A percentile compares a stretch with the other conserved stretches of the same genome.
These are phyloP conservation scores for Megaceryle torquata DNA, from an alignment of 2,113 vertebrate species.

Conservation along the genomic window DNA sequence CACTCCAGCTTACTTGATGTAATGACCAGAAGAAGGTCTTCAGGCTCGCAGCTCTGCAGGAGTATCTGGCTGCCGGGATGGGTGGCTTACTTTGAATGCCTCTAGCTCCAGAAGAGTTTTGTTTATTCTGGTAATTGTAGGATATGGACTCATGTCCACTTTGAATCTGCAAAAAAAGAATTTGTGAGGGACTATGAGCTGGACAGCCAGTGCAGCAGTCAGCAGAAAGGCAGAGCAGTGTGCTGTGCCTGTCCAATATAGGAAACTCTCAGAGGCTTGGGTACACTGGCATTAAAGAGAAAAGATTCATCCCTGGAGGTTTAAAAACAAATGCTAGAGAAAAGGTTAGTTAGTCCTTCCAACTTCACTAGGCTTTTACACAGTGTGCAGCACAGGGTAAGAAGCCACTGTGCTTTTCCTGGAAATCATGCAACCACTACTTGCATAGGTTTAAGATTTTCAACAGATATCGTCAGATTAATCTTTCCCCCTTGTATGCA, in stretches of 20 bases:
- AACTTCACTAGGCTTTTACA: background rate
- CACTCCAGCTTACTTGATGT: background rate
- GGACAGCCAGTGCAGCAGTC: background rate
- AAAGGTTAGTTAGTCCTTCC: background rate
- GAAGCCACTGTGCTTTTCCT: background rate
- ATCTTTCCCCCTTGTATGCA: background rate
- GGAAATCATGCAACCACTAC: background rate
- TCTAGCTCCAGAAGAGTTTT: conserved; percentile 83
- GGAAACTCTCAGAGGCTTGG: background rate
- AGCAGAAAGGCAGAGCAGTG: background rate
- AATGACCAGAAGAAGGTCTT: background rate
- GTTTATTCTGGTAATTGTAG: conserved; percentile 86
- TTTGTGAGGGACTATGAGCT: background rate
- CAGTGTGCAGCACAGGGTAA: background rate
- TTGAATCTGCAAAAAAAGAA: conserved; percentile 80
- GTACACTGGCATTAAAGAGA: background rate
- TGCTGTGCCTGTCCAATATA: background rate
- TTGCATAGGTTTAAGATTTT: background rate
- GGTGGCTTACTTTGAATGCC: conserved; percentile 88
- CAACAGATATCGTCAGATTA: background rate
- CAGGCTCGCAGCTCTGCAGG: conserved; percentile 81
- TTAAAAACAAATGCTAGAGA: background rate
- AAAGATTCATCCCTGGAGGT: background rate
- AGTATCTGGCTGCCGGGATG: conserved; percentile 88
- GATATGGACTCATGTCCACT: conserved; percentile 84